phyloP scores from a whole-genome alignment of 2,113 vertebrate genomes.

The Stictonetta naevosa region DNA sequence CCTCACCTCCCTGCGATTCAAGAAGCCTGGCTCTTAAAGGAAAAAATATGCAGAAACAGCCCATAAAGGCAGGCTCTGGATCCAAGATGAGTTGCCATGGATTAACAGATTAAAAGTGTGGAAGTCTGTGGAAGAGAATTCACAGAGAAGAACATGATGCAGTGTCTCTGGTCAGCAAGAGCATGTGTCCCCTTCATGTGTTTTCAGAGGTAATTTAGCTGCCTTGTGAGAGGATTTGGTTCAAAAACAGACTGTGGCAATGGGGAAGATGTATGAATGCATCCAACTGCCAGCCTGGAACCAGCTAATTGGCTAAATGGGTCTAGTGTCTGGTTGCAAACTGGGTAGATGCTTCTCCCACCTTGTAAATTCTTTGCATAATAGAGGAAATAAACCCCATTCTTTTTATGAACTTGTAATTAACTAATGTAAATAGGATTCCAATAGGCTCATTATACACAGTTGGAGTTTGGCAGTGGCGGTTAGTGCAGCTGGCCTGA shows the following conservation, averaged over 20 bases:
- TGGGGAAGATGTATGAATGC: neutral
- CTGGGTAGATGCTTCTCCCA: slow-evolving; percentile 7
- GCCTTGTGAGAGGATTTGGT: neutral
- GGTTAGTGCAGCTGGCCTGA: neutral
- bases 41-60: slow-evolving; percentile 33
- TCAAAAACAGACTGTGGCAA: neutral
- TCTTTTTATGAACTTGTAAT: slow-evolving; percentile 52
- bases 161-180: neutral
- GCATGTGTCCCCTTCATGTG: neutral
- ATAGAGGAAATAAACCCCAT: slow-evolving; percentile 55
- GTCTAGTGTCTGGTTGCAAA: neutral
- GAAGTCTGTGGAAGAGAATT: neutral
- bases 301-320: neutral
- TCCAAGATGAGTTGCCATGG: slow-evolving; percentile 17
- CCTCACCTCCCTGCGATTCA: slow-evolving; percentile 47
- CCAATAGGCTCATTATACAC: slow-evolving; percentile 18
- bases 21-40: slow-evolving; percentile 40
- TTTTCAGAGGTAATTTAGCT: neutral
- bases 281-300: neutral
- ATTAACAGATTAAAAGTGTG: slow-evolving; percentile 45
- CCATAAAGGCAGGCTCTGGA: neutral
- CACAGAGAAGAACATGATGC: neutral
- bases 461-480: neutral
- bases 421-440: slow-evolving; percentile 54
- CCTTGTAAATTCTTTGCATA: slow-evolving; percentile 50